phyloP scores from a whole-genome alignment of 2,888 invertebrate species.

The Myathropa florea region DNA sequence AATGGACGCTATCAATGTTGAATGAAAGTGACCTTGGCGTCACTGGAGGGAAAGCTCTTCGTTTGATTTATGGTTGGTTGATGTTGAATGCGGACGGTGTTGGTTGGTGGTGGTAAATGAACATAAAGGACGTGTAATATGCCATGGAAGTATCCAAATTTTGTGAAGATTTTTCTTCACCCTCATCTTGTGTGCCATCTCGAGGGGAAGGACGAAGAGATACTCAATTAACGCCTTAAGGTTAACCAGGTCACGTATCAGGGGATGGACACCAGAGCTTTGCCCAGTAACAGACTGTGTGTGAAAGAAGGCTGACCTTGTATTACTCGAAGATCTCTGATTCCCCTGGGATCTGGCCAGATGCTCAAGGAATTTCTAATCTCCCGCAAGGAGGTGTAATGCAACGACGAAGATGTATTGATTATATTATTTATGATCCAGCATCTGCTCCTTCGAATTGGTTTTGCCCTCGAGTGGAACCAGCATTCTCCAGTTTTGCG shows the following conservation, averaged over 20 bases:
- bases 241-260: background rate
- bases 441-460: background rate
- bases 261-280: background rate
- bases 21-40: constrained; percentile 8
- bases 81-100: background rate
- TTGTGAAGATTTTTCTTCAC: background rate
- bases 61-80: background rate
- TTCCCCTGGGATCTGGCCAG: background rate
- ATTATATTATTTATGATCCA: background rate
- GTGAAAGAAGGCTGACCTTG: background rate
- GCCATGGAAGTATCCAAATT: background rate
- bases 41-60: background rate
- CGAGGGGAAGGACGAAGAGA: background rate
- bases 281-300: background rate
- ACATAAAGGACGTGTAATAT: background rate
- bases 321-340: background rate
- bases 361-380: background rate
- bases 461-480: background rate
- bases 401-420: background rate
- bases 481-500: background rate
- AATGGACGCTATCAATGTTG: constrained; percentile 1
- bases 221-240: background rate
- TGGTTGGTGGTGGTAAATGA: background rate
- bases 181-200: background rate
- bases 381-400: background rate